Evolutionary conservation across 2,888 invertebrate species (phyloP).

Genomic region (Caenorhabditis zanzibari): DNA sequence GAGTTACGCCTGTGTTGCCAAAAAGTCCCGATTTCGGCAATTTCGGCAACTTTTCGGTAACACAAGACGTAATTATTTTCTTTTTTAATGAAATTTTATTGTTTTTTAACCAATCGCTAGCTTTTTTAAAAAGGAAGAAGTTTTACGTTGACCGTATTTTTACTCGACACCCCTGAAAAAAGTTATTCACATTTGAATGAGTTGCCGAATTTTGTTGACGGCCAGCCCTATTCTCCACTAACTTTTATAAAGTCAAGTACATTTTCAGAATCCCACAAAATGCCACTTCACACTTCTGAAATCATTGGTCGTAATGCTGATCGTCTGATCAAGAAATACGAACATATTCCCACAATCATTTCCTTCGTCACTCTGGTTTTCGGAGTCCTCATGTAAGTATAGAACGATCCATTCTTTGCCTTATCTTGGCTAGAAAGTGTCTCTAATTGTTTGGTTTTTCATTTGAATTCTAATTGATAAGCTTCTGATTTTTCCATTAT

Average conservation of each 20-base stretch:
- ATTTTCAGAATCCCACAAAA: too few relatives aligned
- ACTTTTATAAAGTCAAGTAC: neutral
- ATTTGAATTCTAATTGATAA: conserved; percentile 3
- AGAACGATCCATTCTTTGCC: neutral
- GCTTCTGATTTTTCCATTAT: neutral
- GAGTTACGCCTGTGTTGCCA: too few relatives aligned
- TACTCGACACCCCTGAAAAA: too few relatives aligned
- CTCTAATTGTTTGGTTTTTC: conserved; percentile 24
- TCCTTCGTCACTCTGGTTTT: conserved; percentile 22
- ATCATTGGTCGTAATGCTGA: conserved; percentile 52
- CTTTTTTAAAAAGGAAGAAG: too few relatives aligned
- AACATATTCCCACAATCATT: conserved; percentile 51
- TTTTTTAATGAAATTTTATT: neutral
- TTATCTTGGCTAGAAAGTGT: neutral
- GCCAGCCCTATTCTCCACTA: too few relatives aligned
- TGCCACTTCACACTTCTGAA: conserved; percentile 35
- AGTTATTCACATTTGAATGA: too few relatives aligned
- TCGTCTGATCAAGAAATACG: conserved; percentile 55
- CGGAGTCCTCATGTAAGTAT: conserved; percentile 47
- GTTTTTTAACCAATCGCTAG: too few relatives aligned
- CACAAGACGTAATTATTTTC: neutral
- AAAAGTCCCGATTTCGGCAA: too few relatives aligned
- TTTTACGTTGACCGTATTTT: too few relatives aligned
- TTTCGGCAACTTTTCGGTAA: too few relatives aligned
- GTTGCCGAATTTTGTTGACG: too few relatives aligned